phyloP scores from a whole-genome alignment of 2,113 vertebrate genomes.

The Notiomystis cincta region DNA sequence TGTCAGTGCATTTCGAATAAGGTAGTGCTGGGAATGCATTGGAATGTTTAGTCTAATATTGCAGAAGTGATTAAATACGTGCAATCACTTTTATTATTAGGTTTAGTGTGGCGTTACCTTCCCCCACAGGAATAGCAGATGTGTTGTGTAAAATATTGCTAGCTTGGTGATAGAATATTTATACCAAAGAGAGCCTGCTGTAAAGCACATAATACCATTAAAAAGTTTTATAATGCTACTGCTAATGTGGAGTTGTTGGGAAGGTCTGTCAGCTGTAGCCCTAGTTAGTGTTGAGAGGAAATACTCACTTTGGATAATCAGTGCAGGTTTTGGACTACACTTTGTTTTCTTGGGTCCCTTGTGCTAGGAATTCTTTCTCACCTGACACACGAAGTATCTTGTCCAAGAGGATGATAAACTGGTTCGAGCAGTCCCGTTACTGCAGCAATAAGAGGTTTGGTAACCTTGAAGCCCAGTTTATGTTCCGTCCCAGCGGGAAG shows the following conservation, averaged over 20 bases:
- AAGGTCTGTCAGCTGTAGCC: conserved; percentile 67
- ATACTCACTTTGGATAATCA: conserved; percentile 15
- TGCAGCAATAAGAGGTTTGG: conserved; percentile 64
- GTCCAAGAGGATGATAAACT: conserved; percentile 47
- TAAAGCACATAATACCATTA: conserved; percentile 72
- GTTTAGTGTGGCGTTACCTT: conserved; percentile 61
- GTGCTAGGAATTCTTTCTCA: conserved; percentile 53
- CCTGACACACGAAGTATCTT: background rate
- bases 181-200: conserved; percentile 84
- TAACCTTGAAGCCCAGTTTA: conserved; percentile 51
- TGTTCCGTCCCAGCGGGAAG: conserved; percentile 47
- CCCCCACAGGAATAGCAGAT: conserved; percentile 69
- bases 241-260: conserved; percentile 63
- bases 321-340: conserved; percentile 50
- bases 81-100: conserved; percentile 71
- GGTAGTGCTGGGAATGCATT: conserved; percentile 68
- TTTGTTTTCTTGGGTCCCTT: conserved; percentile 58
- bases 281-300: conserved; percentile 52
- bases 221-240: conserved; percentile 61
- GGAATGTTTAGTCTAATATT: conserved; percentile 67
- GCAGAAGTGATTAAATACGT: conserved; percentile 69
- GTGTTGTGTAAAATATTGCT: conserved; percentile 73
- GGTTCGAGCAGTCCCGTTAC: background rate
- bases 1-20: conserved; percentile 64
- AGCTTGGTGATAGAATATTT: conserved; percentile 73